Base-by-base conservation (phyloP, 2,888 invertebrate genomes). In the Blera fallax region DNA sequence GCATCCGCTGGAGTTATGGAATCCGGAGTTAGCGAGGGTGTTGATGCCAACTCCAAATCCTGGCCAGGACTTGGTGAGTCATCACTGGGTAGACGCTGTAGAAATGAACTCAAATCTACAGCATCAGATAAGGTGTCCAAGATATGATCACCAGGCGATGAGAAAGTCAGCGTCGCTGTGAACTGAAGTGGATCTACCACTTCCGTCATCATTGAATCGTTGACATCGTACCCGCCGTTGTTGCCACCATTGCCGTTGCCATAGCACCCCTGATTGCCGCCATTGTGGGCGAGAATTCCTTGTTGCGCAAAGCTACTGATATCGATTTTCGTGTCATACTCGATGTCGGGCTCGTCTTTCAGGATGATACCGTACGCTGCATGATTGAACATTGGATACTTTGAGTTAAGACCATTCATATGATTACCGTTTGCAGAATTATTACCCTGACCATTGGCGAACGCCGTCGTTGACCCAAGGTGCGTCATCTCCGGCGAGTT, bases 121-220 rank as follows among this genome's bases (percentile, higher is more conserved):
- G 96, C 95, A 90, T 97, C 97, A 37, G 96, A 95, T 10, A 97
- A 93, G 89, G 96, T 96, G 87, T 97, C 93, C 64, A 97, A 93
- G 1, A 95, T 94, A 89, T 96, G 95, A 91, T 97, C 97, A 37
- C 96, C 95, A 11, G 96, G 94, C 56, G 95, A 95, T 56, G 95
- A 95, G 90, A 97, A 96, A 64, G 96, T 96, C 69, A 97, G 91
- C 0, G 96, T 96, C 2, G 96, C 96, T 7, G 96, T 95, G 90
- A 97, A 97, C 89, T 96, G 97, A 60, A 96, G 93, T 32, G 96
- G 96, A 91, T 97, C 97, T 43, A 96, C 96, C 1, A 95, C 95
- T 77, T 87, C 82, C n/a, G 77, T 60, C 94, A 97, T 97, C 94
- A 97, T 96, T 5, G 96, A 95, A 88, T 96, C 96, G 50, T 95